These are phyloP conservation scores for Drosophila prostipennis DNA, from an alignment of 2,888 invertebrate species.

Conservation along the genomic window DNA sequence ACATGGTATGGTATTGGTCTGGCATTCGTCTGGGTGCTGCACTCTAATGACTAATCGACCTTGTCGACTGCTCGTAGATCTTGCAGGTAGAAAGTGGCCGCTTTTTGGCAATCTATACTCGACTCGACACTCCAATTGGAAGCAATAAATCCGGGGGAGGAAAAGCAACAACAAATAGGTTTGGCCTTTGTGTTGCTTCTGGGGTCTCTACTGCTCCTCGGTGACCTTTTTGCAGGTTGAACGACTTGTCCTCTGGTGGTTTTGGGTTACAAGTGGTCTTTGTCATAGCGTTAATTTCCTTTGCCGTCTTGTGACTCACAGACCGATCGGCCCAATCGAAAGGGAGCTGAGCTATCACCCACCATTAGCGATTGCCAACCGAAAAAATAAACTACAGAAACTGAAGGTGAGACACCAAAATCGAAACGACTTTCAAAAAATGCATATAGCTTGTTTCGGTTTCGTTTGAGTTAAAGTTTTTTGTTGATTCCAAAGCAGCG, in stretches of 20 bases:
- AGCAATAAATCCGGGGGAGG: constrained; percentile 47
- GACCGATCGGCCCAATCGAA: constrained; percentile 32
- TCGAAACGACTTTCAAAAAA: constrained; percentile 70
- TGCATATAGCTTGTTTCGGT: constrained; percentile 64
- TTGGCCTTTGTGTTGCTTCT: constrained; percentile 1
- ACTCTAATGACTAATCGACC: constrained; percentile 73
- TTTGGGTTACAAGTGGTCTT: constrained; percentile 46
- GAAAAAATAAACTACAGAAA: background rate
- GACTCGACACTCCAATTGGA: constrained; percentile 62
- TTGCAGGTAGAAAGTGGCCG: constrained; percentile 56
- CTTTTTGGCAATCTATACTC: constrained; percentile 37
- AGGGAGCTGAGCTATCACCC: constrained; percentile 32
- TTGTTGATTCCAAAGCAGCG: constrained; percentile 56
- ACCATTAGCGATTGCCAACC: constrained; percentile 10
- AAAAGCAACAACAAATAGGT: background rate
- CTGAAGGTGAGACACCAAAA: constrained; percentile 47
- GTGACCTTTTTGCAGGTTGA: constrained; percentile 66
- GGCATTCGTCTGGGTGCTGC: constrained; percentile 27
- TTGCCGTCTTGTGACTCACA: constrained; percentile 49
- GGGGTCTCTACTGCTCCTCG: background rate
- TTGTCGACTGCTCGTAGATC: constrained; percentile 50
- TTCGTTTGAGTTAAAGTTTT: constrained; percentile 39
- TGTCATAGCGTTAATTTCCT: constrained; percentile 42
- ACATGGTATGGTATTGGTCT: background rate
- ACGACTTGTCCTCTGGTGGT: constrained; percentile 50